Evolutionary conservation across 1,140 invertebrate genomes (phyloP).

Genomic region (Drosophila arizonae): DNA sequence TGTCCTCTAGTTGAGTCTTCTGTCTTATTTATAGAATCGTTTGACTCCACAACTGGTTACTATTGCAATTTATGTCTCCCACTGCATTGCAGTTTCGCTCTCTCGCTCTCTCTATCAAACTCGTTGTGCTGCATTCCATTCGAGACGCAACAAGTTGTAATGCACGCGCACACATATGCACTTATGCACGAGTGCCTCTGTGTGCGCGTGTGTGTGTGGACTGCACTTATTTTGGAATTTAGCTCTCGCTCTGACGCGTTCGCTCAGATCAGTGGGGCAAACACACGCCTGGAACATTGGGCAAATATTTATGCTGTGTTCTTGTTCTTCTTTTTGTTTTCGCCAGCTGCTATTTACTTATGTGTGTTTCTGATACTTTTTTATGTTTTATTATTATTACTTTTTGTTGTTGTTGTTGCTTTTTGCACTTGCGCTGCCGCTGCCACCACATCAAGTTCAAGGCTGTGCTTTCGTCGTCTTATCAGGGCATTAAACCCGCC

Average conservation of each 20-base stretch:
- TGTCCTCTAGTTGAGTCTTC: conserved; percentile 56
- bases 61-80: conserved; percentile 50
- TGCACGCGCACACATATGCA: conserved; percentile 22
- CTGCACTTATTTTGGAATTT: conserved; percentile 41
- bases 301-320: conserved; percentile 38
- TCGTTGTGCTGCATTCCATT: conserved; percentile 69
- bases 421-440: conserved; percentile 25
- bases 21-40: conserved; percentile 63
- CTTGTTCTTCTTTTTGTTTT: conserved; percentile 23
- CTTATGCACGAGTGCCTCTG: not conserved
- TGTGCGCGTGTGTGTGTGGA: conserved; percentile 6
- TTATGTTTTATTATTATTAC: conserved; percentile 28
- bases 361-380: conserved; percentile 48
- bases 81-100: conserved; percentile 22
- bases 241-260: conserved; percentile 8
- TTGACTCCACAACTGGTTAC: conserved; percentile 33
- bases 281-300: conserved; percentile 31
- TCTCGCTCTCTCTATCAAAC: conserved; percentile 49
- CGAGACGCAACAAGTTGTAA: conserved; percentile 66
- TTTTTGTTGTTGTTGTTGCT: not conserved
- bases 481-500: conserved; percentile 66
- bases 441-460: conserved; percentile 60
- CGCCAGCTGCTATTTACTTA: conserved; percentile 66
- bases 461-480: conserved; percentile 63
- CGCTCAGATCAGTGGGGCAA: conserved; percentile 41